Conservation (phyloP, 2,888 invertebrate species). For the Syritta pipiens region DNA sequence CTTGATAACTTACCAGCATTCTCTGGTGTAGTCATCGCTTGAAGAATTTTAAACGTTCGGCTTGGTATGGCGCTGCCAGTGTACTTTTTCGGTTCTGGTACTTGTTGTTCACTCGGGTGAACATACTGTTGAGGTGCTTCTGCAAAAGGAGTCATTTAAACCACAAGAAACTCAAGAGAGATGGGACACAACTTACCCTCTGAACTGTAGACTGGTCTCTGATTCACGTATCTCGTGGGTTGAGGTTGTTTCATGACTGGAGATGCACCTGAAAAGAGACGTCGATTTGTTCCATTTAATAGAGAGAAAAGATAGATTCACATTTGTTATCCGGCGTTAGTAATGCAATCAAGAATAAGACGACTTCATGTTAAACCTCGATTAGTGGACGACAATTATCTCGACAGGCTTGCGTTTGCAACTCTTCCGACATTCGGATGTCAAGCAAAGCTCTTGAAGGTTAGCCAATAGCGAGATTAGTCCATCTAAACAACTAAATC, state of each 20-base stretch:
- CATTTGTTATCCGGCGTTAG: too few species aligned
- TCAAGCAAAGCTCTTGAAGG: too few species aligned
- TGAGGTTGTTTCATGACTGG: constrained; percentile 70
- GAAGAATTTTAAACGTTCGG: constrained; percentile 88
- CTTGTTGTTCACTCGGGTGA: constrained; percentile 85
- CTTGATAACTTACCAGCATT: constrained; percentile 81
- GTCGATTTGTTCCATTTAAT: too few species aligned
- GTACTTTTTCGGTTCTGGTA: constrained; percentile 85
- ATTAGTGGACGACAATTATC: too few species aligned
- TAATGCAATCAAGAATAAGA: too few species aligned
- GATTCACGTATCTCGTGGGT: constrained; percentile 75
- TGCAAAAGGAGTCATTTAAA: constrained; percentile 51
- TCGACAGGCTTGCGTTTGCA: too few species aligned
- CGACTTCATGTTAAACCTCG: too few species aligned
- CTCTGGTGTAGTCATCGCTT: constrained; percentile 88
- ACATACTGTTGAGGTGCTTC: constrained; percentile 79
- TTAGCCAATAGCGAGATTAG: background rate
- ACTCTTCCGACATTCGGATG: too few species aligned
- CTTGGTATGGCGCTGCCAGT: constrained; percentile 90
- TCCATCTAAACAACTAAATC: background rate
- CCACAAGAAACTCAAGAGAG: background rate
- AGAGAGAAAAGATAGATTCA: too few species aligned
- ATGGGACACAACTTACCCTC: constrained; percentile 69
- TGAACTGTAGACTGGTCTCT: constrained; percentile 73
- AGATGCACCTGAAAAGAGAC: constrained; percentile 72